A percentile compares a stretch with the other conserved stretches of the same genome.
phyloP scores from a whole-genome alignment of 2,888 invertebrate genomes.

The Agrochola circellaris region DNA sequence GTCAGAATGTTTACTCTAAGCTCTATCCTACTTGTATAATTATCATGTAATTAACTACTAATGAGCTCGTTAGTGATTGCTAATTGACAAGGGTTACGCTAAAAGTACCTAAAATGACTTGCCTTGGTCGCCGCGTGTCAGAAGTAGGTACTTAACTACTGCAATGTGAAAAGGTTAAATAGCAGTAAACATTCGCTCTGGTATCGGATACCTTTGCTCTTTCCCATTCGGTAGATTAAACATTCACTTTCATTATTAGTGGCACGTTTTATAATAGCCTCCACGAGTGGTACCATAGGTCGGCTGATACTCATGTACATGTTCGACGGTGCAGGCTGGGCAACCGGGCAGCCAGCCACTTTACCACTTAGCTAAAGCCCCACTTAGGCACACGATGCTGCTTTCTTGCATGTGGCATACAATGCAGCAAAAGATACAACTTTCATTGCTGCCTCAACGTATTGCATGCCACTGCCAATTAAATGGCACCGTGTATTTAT shows the following conservation, averaged over 20 bases:
- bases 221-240: slow-evolving; percentile 7
- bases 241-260: slow-evolving; percentile 9
- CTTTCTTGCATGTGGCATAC: not conserved
- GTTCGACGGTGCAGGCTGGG: no score
- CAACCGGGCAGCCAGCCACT: no score
- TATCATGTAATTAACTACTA: slow-evolving; percentile 30
- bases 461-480: not conserved
- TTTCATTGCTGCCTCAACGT: not conserved
- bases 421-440: no score
- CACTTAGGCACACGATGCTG: not conserved
- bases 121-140: not conserved
- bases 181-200: slow-evolving; percentile 11
- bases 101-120: not conserved
- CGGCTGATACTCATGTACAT: not conserved
- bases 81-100: slow-evolving; percentile 18
- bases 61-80: slow-evolving; percentile 35
- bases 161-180: slow-evolving; percentile 48
- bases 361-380: not conserved
- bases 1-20: slow-evolving; percentile 14
- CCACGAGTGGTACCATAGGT: not conserved
- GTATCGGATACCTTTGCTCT: slow-evolving; percentile 42
- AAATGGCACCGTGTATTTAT: no score
- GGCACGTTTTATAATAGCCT: slow-evolving; percentile 1
- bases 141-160: not conserved
- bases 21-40: not conserved